Evolutionary conservation across 2,797 vertebrate species (phyloP), one percentile per base, ranked within the genome.

Genomic region (Kryptopterus vitreolus): DNA sequence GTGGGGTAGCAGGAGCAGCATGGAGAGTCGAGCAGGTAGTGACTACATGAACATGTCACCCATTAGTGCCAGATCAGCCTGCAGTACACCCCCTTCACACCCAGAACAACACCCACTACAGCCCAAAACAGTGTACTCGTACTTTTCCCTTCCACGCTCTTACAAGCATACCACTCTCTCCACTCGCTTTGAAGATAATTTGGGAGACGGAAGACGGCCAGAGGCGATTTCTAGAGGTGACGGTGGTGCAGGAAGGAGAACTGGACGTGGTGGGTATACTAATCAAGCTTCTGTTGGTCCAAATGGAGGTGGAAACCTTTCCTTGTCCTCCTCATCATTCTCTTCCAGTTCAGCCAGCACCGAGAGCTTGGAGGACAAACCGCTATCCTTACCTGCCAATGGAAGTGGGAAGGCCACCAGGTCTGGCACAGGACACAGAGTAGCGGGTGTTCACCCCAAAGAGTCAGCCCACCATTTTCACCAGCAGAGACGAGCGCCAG

Each of bases 11-110:
- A 88, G 91, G 70, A 83, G 86, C 83, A 85, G 90, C 83, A 80
- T 91, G 86, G 93, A 94, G 85, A 91, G 91, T 86, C 89, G 88
- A 48, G 88, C 87, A 3, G 86, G 86, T 65, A 88, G 92, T 0
- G 94, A 96, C 85, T 96, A 96, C 70, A 91, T 96, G 92, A 95
- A 94, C 89, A 93, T 95, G 92, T 96, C 94, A 6, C 94, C 95
- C 0, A 88, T 91, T 65, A 94, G 92, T 87, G 91, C 92, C 81
- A 92, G 88, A 62, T 93, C 93, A 0, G 94, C 95, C 86, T 93
- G 91, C 78, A 93, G 90, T 82, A 93, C 89, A 0, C 91, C 92
- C 0, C 93, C 94, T 9, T 94, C 92, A 59, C 91, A 93, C 78
- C 88, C 90, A 0, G 83, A 92, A 73, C 90, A 91, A 86, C 89